A percentile compares a stretch with the other conserved stretches of the same genome.
Evolutionary conservation across 92 coral and sea anemone species (phyloP).

Genomic region (Umimayanthus kanabou): DNA sequence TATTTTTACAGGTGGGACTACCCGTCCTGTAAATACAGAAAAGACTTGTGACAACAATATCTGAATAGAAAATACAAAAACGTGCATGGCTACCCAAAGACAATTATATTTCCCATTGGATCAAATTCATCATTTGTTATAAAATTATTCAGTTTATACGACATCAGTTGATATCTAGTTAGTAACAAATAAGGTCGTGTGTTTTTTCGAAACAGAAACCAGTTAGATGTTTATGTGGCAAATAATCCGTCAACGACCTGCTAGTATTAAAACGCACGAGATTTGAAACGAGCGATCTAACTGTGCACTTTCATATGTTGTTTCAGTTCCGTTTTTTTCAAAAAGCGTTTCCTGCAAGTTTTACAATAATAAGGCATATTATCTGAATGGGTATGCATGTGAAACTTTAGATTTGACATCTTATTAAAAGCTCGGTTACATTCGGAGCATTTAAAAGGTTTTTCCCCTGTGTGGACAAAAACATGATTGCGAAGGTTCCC

Average conservation of each 20-base stretch:
- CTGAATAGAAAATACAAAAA: neutral
- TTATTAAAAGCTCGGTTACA: conserved; percentile 97
- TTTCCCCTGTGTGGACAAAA: conserved; percentile 97
- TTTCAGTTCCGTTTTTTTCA: conserved; percentile 74
- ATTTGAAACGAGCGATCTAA: conserved; percentile 4
- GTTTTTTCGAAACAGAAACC: conserved; percentile 4
- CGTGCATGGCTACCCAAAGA: neutral
- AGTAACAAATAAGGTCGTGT: neutral
- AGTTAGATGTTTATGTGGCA: neutral
- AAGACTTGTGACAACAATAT: neutral
- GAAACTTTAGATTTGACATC: conserved; percentile 96
- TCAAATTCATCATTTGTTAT: neutral
- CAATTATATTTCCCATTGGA: conserved; percentile 7
- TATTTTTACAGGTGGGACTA: conserved; percentile 29
- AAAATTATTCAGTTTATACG: neutral
- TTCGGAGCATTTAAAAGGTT: conserved; percentile 88
- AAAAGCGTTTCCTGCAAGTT: conserved; percentile 75
- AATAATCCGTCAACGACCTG: conserved; percentile 22
- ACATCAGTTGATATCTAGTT: neutral
- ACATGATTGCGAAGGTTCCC: conserved; percentile 96
- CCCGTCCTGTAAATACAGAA: neutral
- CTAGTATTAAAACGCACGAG: neutral
- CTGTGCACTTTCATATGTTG: conserved; percentile 76
- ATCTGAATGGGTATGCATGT: conserved; percentile 93
- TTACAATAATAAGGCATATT: conserved; percentile 84